phyloP scores from a whole-genome alignment of 2,113 vertebrate species.

The Stomatorhinus ivindoensis region DNA sequence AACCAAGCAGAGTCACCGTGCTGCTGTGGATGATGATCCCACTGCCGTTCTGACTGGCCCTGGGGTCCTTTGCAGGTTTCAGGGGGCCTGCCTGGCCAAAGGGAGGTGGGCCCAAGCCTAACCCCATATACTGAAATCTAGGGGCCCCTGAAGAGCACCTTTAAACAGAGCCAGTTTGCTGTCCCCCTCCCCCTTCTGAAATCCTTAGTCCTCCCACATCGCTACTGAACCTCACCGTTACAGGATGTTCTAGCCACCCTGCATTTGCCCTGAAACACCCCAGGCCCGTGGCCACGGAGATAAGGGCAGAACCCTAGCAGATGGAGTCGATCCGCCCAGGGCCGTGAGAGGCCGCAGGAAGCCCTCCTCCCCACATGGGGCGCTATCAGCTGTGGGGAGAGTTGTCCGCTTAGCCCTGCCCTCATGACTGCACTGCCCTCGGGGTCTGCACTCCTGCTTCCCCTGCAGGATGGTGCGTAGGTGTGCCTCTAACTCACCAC shows the following conservation, averaged over 20 bases:
- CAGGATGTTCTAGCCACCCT: background rate
- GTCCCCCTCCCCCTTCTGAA: background rate
- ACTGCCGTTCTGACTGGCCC: background rate
- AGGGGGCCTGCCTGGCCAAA: background rate
- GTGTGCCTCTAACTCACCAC: background rate
- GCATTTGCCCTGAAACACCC: background rate
- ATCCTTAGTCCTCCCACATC: background rate
- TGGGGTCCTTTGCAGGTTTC: background rate
- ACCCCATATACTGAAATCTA: background rate
- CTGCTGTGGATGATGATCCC: background rate
- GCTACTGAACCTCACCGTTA: background rate
- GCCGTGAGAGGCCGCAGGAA: background rate
- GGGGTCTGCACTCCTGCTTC: background rate
- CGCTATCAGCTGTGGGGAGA: background rate
- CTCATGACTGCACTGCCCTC: background rate
- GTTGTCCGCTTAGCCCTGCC: background rate
- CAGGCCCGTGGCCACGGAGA: background rate
- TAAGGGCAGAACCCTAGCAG: background rate
- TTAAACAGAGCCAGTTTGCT: background rate
- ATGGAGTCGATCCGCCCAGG: background rate
- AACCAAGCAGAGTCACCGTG: background rate
- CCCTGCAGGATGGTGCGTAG: background rate
- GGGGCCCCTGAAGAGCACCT: background rate
- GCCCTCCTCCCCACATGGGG: background rate
- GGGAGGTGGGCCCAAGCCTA: background rate